These are phyloP conservation scores for Choristoneura fumiferana DNA, from an alignment of 1,140 invertebrate genomes.

Conservation along the genomic window DNA sequence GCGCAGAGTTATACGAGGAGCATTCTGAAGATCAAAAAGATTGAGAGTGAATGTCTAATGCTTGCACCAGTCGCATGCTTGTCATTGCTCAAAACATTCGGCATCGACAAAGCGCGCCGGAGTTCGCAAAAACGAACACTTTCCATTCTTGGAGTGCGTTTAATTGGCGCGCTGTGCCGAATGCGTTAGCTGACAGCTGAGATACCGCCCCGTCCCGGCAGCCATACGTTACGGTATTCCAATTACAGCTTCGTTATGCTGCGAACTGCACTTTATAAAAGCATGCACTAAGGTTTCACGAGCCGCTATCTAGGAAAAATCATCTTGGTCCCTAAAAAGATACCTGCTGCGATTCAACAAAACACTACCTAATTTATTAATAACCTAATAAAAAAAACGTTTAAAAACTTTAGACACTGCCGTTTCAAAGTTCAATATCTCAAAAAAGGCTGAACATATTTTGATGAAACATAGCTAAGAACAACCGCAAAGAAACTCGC, in stretches of 20 bases:
- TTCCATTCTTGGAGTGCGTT: slow-evolving; percentile 43
- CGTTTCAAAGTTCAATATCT: too few species aligned
- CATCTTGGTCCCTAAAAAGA: too few species aligned
- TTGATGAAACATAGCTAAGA: too few species aligned
- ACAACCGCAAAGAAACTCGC: too few species aligned
- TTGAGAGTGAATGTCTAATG: slow-evolving; percentile 32
- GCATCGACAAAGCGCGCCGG: slow-evolving; percentile 48
- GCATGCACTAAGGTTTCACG: background rate
- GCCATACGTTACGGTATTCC: background rate
- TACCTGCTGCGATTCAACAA: too few species aligned
- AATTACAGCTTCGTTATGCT: background rate
- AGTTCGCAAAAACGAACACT: slow-evolving; percentile 42
- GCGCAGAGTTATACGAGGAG: slow-evolving; percentile 2
- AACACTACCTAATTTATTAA: too few species aligned
- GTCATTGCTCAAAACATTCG: slow-evolving; percentile 47
- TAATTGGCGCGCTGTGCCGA: slow-evolving; percentile 46
- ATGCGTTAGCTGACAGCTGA: slow-evolving; percentile 18
- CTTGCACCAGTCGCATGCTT: slow-evolving; percentile 39
- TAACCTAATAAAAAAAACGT: too few species aligned
- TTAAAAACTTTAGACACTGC: too few species aligned
- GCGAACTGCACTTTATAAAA: background rate
- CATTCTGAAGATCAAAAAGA: slow-evolving; percentile 17
- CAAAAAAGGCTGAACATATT: too few species aligned
- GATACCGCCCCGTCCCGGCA: background rate
- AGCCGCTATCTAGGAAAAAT: too few species aligned